Evolutionary conservation across 1,140 invertebrate genomes (phyloP).

Genomic region (Caenorhabditis latens): DNA sequence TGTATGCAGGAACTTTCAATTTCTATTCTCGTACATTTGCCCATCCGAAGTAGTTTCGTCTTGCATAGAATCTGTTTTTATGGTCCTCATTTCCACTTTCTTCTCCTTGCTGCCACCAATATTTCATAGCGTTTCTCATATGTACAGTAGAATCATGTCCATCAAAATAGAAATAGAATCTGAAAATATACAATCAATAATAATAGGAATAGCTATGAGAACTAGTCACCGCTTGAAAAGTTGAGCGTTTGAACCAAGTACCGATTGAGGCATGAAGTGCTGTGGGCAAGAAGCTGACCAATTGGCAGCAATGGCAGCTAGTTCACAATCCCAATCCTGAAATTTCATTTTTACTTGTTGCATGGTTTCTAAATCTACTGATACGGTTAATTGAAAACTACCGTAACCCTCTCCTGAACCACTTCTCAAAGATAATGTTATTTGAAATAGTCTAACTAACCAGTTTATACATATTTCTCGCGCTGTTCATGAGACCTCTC

Average conservation of each 20-base stretch:
- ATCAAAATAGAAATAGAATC: conserved; percentile 57
- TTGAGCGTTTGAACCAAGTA: conserved; percentile 51
- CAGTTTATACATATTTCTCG: conserved; percentile 61
- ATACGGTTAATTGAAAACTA: background rate
- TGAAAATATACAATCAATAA: conserved; percentile 31
- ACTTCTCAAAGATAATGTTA: background rate
- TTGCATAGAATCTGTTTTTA: conserved; percentile 46
- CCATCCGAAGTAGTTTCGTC: conserved; percentile 50
- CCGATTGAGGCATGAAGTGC: conserved; percentile 52
- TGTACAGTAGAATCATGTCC: conserved; percentile 55
- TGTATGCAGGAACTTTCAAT: background rate
- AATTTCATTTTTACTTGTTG: background rate
- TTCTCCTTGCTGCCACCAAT: conserved; percentile 59
- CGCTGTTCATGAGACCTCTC: conserved; percentile 52
- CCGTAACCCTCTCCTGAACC: background rate
- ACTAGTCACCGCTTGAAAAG: conserved; percentile 55
- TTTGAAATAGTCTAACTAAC: conserved; percentile 42
- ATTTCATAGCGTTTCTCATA: conserved; percentile 58
- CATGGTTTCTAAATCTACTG: background rate
- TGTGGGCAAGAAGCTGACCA: conserved; percentile 28
- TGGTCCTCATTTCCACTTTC: conserved; percentile 50
- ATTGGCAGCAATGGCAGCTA: conserved; percentile 23
- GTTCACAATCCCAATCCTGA: conserved; percentile 56
- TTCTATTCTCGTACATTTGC: conserved; percentile 48
- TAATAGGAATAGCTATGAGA: background rate